Evolutionary conservation across 1,140 invertebrate genomes (phyloP).

Genomic region (Drosophila ohnishii): DNA sequence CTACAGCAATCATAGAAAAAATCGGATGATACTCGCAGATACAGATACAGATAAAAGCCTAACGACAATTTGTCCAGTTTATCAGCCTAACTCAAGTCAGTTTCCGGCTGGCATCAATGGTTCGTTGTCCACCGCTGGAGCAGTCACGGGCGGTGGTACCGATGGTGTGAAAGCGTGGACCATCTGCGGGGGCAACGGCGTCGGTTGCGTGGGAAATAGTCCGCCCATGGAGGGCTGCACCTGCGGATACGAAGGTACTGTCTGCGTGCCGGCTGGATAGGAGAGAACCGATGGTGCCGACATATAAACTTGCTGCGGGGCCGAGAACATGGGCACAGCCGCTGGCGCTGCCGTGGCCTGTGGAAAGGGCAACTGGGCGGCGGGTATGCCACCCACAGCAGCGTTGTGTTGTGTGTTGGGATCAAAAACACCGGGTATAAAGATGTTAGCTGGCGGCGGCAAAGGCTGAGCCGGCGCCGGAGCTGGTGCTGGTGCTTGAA

Average conservation of each 20-base stretch:
- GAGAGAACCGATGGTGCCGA: slow-evolving; percentile 71
- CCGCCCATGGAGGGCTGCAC: slow-evolving; percentile 78
- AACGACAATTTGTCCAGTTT: slow-evolving; percentile 58
- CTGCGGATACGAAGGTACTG: slow-evolving; percentile 79
- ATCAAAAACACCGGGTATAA: slow-evolving; percentile 66
- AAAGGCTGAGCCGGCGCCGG: slow-evolving; percentile 32
- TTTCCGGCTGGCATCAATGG: slow-evolving; percentile 18
- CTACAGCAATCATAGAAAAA: slow-evolving; percentile 46
- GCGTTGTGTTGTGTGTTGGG: slow-evolving; percentile 40
- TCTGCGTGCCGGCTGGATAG: slow-evolving; percentile 72
- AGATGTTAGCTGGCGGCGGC: slow-evolving; percentile 64
- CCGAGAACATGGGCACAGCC: slow-evolving; percentile 46
- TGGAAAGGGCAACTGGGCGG: slow-evolving; percentile 68
- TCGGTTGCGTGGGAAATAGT: slow-evolving; percentile 71
- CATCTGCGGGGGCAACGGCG: slow-evolving; percentile 78
- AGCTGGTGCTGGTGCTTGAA: slow-evolving; percentile 13
- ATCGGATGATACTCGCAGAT: slow-evolving; percentile 34
- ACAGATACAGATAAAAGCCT: slow-evolving; percentile 49
- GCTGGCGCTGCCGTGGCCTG: slow-evolving; percentile 61
- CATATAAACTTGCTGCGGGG: slow-evolving; percentile 72
- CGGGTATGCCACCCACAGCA: slow-evolving; percentile 58
- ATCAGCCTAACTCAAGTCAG: slow-evolving; percentile 21
- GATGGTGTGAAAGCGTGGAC: slow-evolving; percentile 60
- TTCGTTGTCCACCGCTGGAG: slow-evolving; percentile 17
- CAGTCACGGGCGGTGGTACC: slow-evolving; percentile 8